A percentile compares a stretch with the other conserved stretches of the same genome.
Conservation (phyloP, 2,113 vertebrate genomes). For the Anthoscopus minutus region DNA sequence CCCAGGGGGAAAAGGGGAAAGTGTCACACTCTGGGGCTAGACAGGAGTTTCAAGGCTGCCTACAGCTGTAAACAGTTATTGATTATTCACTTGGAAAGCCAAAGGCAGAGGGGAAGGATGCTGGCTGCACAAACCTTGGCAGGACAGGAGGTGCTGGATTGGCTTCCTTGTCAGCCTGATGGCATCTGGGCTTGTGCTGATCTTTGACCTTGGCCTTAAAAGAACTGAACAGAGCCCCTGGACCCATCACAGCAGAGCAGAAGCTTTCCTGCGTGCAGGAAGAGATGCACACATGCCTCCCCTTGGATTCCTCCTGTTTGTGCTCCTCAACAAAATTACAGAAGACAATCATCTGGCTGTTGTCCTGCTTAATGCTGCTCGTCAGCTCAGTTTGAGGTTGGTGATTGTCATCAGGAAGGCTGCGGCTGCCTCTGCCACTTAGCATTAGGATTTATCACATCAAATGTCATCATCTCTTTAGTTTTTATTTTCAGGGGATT, state of each 20-base stretch:
- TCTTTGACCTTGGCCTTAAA: neutral
- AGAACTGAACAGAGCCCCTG: neutral
- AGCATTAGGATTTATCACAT: slow-evolving; percentile 51
- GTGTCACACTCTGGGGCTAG: neutral
- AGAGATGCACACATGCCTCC: neutral
- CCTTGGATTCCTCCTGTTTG: neutral
- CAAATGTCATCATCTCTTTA: slow-evolving; percentile 32
- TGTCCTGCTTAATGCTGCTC: slow-evolving; percentile 34
- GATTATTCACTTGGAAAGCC: slow-evolving; percentile 37
- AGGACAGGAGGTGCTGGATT: neutral
- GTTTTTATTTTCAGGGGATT: slow-evolving; percentile 29
- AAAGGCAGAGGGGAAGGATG: neutral
- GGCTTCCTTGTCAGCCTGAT: neutral
- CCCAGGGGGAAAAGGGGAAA: neutral
- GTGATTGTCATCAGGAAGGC: slow-evolving; percentile 35
- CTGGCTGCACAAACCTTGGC: neutral
- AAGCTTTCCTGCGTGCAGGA: neutral
- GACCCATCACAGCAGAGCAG: neutral
- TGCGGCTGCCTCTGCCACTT: slow-evolving; percentile 33
- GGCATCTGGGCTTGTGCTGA: neutral
- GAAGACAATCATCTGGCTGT: slow-evolving; percentile 28
- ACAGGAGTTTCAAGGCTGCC: slow-evolving; percentile 16
- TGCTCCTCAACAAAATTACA: neutral
- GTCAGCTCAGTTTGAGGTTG: slow-evolving; percentile 4
- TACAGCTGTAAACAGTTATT: neutral